These are phyloP conservation scores for Rhopalosiphum maidis DNA, from an alignment of 1,140 invertebrate species.

Conservation along the genomic window DNA sequence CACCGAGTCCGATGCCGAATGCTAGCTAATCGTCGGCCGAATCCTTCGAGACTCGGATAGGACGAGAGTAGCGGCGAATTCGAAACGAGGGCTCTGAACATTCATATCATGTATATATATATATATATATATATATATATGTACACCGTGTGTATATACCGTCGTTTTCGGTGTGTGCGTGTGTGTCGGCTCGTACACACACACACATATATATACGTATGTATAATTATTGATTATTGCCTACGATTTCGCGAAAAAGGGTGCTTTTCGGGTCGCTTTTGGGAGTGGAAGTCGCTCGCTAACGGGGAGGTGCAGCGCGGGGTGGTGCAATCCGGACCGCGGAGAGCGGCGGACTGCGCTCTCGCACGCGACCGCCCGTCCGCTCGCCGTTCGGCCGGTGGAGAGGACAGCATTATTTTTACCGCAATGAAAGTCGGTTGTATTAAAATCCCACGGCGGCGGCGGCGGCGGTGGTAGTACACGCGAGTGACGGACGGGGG, in stretches of 20 bases:
- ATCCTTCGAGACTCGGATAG: background rate
- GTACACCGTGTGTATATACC: too few species aligned
- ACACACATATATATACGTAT: background rate
- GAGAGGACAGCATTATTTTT: conserved; percentile 36
- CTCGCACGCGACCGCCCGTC: conserved; percentile 17
- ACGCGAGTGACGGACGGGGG: background rate
- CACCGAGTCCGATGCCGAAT: background rate
- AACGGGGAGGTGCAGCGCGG: background rate
- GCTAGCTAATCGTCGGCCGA: conserved; percentile 41
- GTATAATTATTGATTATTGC: conserved; percentile 58
- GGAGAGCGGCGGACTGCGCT: background rate
- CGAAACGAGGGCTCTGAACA: conserved; percentile 24
- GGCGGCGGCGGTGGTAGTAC: background rate
- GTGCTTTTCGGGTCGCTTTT: conserved; percentile 22
- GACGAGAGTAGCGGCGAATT: background rate
- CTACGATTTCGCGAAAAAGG: conserved; percentile 43
- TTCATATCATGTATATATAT: background rate
- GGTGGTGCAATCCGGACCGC: background rate
- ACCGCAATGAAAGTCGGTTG: conserved; percentile 55
- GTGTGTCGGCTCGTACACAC: background rate
- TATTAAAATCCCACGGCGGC: conserved; percentile 47
- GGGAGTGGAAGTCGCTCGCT: background rate
- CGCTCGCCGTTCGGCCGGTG: background rate
- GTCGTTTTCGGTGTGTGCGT: background rate
- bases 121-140: background rate